Evolutionary conservation across 2,888 invertebrate species (phyloP).

Genomic region (Conchocele bisecta): DNA sequence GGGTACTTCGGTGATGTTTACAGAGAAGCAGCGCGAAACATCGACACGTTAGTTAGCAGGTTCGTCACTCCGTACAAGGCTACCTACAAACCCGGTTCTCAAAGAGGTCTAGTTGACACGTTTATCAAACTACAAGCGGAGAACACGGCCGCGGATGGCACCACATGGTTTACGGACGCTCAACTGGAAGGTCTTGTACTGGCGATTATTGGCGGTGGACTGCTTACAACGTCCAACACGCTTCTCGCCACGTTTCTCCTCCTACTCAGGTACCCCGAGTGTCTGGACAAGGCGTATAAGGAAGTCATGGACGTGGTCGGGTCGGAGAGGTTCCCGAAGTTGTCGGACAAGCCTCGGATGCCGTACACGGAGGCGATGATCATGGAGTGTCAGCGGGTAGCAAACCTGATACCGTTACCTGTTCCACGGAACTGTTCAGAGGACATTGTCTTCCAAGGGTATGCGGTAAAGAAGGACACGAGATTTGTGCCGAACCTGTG

Average conservation of each 20-base stretch:
- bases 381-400: background rate
- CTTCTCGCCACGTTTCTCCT: background rate
- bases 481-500: too few relatives aligned
- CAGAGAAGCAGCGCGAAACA: background rate
- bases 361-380: background rate
- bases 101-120: background rate
- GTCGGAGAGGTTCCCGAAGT: background rate
- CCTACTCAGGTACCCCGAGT: background rate
- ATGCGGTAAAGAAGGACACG: background rate
- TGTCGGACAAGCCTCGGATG: background rate
- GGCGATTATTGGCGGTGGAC: background rate
- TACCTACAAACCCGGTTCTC: background rate
- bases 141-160: background rate
- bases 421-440: background rate
- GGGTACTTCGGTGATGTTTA: background rate
- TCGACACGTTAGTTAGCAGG: background rate
- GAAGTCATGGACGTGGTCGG: background rate
- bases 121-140: background rate
- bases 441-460: background rate
- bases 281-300: background rate
- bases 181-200: background rate
- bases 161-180: background rate
- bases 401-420: background rate
- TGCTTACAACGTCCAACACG: background rate
- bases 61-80: background rate